Evolutionary conservation across 1,140 invertebrate genomes (phyloP), one percentile per base, ranked within the genome.

Genomic region (Calliopsis andreniformis): DNA sequence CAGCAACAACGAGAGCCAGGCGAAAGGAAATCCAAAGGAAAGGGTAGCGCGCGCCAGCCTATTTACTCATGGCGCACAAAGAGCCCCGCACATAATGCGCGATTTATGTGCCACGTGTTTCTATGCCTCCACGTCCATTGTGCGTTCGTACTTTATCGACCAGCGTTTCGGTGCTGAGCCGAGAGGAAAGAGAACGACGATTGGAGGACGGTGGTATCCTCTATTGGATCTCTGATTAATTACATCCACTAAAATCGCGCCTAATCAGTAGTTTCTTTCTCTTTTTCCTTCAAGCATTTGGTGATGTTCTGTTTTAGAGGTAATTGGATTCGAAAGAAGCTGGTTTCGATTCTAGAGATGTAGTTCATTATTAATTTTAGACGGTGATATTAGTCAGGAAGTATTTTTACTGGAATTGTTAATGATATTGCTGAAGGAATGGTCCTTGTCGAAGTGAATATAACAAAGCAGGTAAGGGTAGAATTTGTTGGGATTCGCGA

Each of bases 21-120:
- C 83, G 80, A 86, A 85, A 85, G 80, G 84, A 73, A 84, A 56
- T 30, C 47, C 55, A 43, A 78, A 76, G 71, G 68, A 76, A 80
- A 81, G 68, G 72, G 59, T 82, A 82, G 71, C 62, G 59, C 47
- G 28, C 45, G 68, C 76, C 59, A 53, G 58, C 47, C 71, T 81
- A 69, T 80, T 79, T 76, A 79, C 70, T 79, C 71, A 64, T 67
- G 64, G 30, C 56, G 63, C 69, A 79, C 69, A 75, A 81, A 79
- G 55, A 63, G 78, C 63, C 35, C 35, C 59, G 63, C 62, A 66
- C 78, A 80, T 82, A 76, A 82, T 82, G 64, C 73, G 67, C 73
- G 72, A 82, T 82, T 82, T 82, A 82, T 72, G 68, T 77, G 69
- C 66, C 73, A 71, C 71, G 80, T 81, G 73, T 81, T 82, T 67